phyloP scores from a whole-genome alignment of 53 echinoderm and acorn worm species.

The Echinarachnius parma region DNA sequence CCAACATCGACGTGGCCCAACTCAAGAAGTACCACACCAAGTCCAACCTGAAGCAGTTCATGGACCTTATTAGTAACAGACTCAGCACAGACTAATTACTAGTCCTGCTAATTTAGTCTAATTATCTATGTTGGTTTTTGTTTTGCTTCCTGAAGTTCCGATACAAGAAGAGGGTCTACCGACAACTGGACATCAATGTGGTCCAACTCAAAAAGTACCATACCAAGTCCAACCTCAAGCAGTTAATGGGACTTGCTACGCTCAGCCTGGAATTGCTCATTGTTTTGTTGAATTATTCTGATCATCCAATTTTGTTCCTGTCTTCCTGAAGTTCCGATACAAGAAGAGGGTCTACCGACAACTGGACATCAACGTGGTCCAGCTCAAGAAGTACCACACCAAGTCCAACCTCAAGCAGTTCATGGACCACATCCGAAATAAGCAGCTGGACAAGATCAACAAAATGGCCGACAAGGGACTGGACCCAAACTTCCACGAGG shows the following conservation, averaged over 20 bases:
- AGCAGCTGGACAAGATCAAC: conserved; percentile 63
- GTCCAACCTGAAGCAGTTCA: conserved; percentile 70
- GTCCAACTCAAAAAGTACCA: conserved; percentile 78
- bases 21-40: conserved; percentile 80
- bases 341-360: conserved; percentile 94
- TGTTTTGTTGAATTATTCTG: too few species aligned
- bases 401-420: conserved; percentile 74
- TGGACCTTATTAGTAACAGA: conserved; percentile 63
- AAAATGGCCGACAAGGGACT: conserved; percentile 81
- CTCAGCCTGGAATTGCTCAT: too few species aligned
- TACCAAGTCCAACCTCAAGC: conserved; percentile 67
- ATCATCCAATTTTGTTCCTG: too few species aligned
- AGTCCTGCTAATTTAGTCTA: too few species aligned
- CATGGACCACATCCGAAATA: conserved; percentile 64
- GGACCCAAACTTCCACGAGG: conserved; percentile 94
- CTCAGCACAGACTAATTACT: too few species aligned
- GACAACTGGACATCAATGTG: conserved; percentile 87
- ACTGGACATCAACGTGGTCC: conserved; percentile 78
- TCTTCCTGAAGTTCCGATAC: conserved; percentile 77
- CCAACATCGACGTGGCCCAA: conserved; percentile 76
- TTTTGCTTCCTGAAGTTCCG: too few species aligned
- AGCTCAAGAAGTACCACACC: conserved; percentile 78
- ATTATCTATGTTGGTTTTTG: too few species aligned
- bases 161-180: conserved; percentile 91
- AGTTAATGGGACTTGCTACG: too few species aligned